Evolutionary conservation across 1,140 invertebrate species (phyloP).

Genomic region (Druon quercuslanigerum): DNA sequence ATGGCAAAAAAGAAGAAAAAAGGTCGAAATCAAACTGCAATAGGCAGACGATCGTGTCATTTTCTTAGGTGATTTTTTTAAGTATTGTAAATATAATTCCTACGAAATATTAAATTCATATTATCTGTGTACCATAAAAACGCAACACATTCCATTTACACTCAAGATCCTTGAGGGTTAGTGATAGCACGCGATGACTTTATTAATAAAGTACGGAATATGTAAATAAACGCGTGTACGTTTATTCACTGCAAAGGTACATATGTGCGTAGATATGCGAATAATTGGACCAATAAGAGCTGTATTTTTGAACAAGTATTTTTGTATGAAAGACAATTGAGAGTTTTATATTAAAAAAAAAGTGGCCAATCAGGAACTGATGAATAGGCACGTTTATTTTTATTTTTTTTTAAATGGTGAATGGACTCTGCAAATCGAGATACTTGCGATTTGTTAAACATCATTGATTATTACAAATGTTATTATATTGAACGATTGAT

Average conservation of each 20-base stretch:
- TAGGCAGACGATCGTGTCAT: conserved; percentile 61
- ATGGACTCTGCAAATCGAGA: conserved; percentile 46
- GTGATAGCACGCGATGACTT: conserved; percentile 58
- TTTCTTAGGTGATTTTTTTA: conserved; percentile 66
- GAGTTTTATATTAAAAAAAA: conserved; percentile 47
- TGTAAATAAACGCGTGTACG: conserved; percentile 58
- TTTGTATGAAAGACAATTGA: conserved; percentile 41
- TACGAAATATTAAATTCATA: conserved; percentile 66
- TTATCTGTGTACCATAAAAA: conserved; percentile 71
- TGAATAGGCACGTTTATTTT: conserved; percentile 43
- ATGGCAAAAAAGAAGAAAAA: neutral
- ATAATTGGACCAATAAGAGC: conserved; percentile 37
- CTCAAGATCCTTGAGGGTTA: conserved; percentile 51
- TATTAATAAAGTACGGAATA: conserved; percentile 55
- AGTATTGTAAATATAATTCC: conserved; percentile 74
- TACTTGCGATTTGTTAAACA: conserved; percentile 46
- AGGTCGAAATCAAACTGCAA: conserved; percentile 56
- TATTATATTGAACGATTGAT: conserved; percentile 50
- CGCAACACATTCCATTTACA: conserved; percentile 71
- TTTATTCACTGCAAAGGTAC: conserved; percentile 45
- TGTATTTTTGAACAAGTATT: conserved; percentile 46
- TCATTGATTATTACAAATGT: conserved; percentile 45
- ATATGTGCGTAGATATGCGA: conserved; percentile 39
- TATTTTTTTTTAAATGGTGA: conserved; percentile 58
- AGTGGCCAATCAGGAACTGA: conserved; percentile 39